Conservation (phyloP, 2,888 invertebrate species). For the Seira musarum region DNA sequence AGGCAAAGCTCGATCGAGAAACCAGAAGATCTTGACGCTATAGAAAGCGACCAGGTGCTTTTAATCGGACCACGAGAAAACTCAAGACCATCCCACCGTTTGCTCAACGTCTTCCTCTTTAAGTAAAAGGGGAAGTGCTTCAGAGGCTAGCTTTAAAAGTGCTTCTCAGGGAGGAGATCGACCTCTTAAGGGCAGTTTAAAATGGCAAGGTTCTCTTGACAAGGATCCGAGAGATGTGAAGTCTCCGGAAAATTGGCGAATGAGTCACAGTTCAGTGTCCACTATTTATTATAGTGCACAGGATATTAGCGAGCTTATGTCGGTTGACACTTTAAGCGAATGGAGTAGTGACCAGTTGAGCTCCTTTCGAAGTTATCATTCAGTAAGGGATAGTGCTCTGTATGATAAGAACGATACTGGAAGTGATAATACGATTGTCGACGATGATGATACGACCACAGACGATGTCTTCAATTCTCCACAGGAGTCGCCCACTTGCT, state of each 20-base stretch:
- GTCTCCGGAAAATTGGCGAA: conserved; percentile 65
- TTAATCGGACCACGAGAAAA: conserved; percentile 45
- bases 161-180: not conserved
- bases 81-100: conserved; percentile 11
- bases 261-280: conserved; percentile 68
- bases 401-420: conserved; percentile 58
- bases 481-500: conserved; percentile 61
- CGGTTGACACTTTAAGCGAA: conserved; percentile 59
- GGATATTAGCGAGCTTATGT: conserved; percentile 68
- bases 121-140: not conserved
- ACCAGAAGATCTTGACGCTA: conserved; percentile 25
- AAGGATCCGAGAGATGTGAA: conserved; percentile 28
- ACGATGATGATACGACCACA: conserved; percentile 53
- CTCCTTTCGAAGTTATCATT: conserved; percentile 67
- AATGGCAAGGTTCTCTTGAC: conserved; percentile 45
- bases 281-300: conserved; percentile 69
- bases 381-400: conserved; percentile 62
- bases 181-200: conserved; percentile 40
- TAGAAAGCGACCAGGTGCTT: conserved; percentile 40
- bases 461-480: conserved; percentile 70
- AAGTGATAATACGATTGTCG: conserved; percentile 56
- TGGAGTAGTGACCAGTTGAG: conserved; percentile 66
- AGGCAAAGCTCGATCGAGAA: too few species aligned
- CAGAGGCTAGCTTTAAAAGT: not conserved
- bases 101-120: conserved; percentile 33